A percentile compares a stretch with the other conserved stretches of the same genome.
Evolutionary conservation across 2,113 vertebrate genomes (phyloP).

Genomic region (Labrus mixtus): DNA sequence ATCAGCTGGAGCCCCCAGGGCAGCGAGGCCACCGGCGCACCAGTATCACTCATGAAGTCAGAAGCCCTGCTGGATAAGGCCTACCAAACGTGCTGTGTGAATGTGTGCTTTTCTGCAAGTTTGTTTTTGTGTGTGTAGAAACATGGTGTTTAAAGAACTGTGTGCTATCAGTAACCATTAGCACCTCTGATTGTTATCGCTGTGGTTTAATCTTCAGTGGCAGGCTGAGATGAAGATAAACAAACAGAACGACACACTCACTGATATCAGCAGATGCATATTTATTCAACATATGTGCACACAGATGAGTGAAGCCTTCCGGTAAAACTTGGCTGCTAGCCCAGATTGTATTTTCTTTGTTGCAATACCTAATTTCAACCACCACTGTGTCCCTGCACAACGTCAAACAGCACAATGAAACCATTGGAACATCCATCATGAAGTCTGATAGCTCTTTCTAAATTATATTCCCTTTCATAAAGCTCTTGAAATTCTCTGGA

Average conservation of each 20-base stretch:
- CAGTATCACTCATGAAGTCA: slow-evolving; percentile 45
- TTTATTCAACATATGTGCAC: not conserved
- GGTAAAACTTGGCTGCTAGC: slow-evolving; percentile 7
- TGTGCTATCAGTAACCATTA: slow-evolving; percentile 61
- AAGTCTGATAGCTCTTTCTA: slow-evolving; percentile 14
- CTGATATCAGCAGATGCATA: slow-evolving; percentile 32
- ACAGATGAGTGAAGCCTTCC: slow-evolving; percentile 34
- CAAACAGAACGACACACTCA: slow-evolving; percentile 36
- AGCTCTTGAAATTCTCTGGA: slow-evolving; percentile 27
- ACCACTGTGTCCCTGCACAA: slow-evolving; percentile 34
- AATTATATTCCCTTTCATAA: slow-evolving; percentile 32
- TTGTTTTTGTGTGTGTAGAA: slow-evolving; percentile 47
- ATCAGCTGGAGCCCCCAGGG: slow-evolving; percentile 67
- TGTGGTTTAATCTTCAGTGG: slow-evolving; percentile 28
- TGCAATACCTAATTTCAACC: slow-evolving; percentile 31
- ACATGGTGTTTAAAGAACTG: slow-evolving; percentile 27
- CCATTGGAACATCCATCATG: slow-evolving; percentile 13
- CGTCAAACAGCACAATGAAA: slow-evolving; percentile 27
- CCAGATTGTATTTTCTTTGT: slow-evolving; percentile 16
- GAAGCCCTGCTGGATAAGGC: slow-evolving; percentile 63
- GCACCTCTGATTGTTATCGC: slow-evolving; percentile 55
- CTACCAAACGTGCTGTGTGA: slow-evolving; percentile 38
- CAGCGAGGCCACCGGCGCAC: slow-evolving; percentile 64
- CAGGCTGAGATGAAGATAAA: slow-evolving; percentile 53
- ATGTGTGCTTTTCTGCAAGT: slow-evolving; percentile 24